Evolutionary conservation across 2,113 vertebrate genomes (phyloP), one percentile per base, ranked within the genome.

Genomic region (Coracopsis vasa): DNA sequence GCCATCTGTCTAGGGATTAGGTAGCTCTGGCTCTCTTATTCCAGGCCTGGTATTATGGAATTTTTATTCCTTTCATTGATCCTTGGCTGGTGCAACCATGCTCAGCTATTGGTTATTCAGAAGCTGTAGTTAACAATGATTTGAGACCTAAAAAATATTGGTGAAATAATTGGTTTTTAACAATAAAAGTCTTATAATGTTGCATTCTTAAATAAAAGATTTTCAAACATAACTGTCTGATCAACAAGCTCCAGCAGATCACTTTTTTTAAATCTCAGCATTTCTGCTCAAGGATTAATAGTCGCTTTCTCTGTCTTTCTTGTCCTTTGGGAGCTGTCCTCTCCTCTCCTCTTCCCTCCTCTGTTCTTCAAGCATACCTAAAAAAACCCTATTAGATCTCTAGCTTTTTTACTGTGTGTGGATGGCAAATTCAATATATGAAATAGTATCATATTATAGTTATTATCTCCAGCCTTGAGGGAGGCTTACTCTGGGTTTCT

Each of bases 1-100:
- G 67, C 90, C 54, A 64, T 88, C 78, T 94, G 64, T 90, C 50
- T 42, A 83, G 62, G 81, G 83, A 74, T 77, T 70, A 7, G 15
- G 39, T 45, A 62, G 45, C 27, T 93, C 48, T 73, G 23, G 7
- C 19, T 61, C 41, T 85, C 28, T 70, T 78, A 20, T 31, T 72
- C 11, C 16, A 27, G 53, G 20, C 31, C 50, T 2, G 41, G 7
- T 4, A 5, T 33, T 58, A 27, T 3, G 9, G 28, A 53, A 9
- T n/a, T 90, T 39, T 23, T 37, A 7, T 17, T 77, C 4, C 21
- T 77, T 85, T 60, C 0, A 0, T 60, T 10, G 4, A 13, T 39
- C 2, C 11, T 80, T 53, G n/a, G 4, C 24, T 77, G 11, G 25
- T 77, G 20, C 27, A 33, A 25, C 21, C 4, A 45, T 82, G 17